Evolutionary conservation across 2,888 invertebrate genomes (phyloP).

Genomic region (Aphodius granarius): DNA sequence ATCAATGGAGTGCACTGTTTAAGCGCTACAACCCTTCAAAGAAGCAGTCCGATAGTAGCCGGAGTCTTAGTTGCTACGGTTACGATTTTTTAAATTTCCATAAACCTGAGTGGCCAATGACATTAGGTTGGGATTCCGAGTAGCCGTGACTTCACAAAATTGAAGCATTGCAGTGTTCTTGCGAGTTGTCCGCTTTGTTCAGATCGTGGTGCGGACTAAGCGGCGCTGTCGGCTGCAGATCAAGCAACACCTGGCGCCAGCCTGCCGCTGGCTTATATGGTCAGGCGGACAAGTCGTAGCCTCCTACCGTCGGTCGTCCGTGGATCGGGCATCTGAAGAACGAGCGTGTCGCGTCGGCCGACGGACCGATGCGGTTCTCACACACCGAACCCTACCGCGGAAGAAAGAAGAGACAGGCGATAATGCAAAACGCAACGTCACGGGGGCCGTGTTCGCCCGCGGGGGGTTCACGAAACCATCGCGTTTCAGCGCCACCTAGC

Average conservation of each 20-base stretch:
- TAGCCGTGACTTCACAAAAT: too few relatives aligned
- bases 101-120: too few relatives aligned
- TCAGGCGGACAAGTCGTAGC: slow-evolving; percentile 45
- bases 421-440: not conserved
- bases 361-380: not conserved
- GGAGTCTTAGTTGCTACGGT: too few relatives aligned
- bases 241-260: slow-evolving; percentile 53
- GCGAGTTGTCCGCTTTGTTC: slow-evolving; percentile 25
- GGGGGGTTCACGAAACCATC: not conserved
- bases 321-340: not conserved
- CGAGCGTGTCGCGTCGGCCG: not conserved
- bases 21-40: too few relatives aligned
- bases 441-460: not conserved
- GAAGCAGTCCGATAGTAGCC: too few relatives aligned
- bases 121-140: too few relatives aligned
- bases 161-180: too few relatives aligned
- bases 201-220: slow-evolving; percentile 16
- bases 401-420: not conserved
- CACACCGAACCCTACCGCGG: not conserved
- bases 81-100: too few relatives aligned
- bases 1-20: too few relatives aligned
- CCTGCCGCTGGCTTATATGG: slow-evolving; percentile 48
- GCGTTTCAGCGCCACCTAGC: not conserved
- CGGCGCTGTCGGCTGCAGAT: slow-evolving; percentile 34
- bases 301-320: slow-evolving; percentile 33